A percentile compares a stretch with the other conserved stretches of the same genome.
Conservation (phyloP, 1,140 invertebrate species). For the Eciton burchellii region DNA sequence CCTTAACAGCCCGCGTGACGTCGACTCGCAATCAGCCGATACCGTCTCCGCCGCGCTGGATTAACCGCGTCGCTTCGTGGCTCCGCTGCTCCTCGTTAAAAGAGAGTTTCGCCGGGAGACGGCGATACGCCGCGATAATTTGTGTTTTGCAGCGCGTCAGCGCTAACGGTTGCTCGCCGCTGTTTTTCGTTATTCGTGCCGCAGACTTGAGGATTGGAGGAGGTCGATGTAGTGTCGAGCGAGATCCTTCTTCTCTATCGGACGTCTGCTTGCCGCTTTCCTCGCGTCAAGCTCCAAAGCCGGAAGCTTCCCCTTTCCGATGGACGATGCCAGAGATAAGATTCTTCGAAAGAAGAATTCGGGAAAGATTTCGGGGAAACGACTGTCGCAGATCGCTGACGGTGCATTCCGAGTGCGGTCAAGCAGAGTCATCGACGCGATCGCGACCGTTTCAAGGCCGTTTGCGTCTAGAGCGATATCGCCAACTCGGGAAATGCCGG, state of each 20-base stretch:
- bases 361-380: no score
- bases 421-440: constrained; percentile 30
- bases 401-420: constrained; percentile 28
- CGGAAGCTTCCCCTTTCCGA: background rate
- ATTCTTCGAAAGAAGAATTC: no score
- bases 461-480: constrained; percentile 9
- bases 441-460: constrained; percentile 29
- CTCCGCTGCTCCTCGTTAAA: constrained; percentile 67
- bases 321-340: no score
- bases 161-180: constrained; percentile 2
- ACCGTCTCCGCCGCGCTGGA: constrained; percentile 41
- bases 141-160: constrained; percentile 31
- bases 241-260: no score
- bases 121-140: constrained; percentile 49
- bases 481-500: background rate
- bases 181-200: constrained; percentile 19
- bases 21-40: constrained; percentile 49
- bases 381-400: no score
- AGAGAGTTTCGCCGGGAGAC: constrained; percentile 43
- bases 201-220: background rate
- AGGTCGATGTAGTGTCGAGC: no score
- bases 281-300: no score
- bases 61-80: constrained; percentile 54
- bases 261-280: no score
- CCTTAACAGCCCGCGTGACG: constrained; percentile 55